These are phyloP conservation scores for Tragelaphus oryx DNA, from an alignment of 2,797 vertebrate genomes.

Conservation along the genomic window DNA sequence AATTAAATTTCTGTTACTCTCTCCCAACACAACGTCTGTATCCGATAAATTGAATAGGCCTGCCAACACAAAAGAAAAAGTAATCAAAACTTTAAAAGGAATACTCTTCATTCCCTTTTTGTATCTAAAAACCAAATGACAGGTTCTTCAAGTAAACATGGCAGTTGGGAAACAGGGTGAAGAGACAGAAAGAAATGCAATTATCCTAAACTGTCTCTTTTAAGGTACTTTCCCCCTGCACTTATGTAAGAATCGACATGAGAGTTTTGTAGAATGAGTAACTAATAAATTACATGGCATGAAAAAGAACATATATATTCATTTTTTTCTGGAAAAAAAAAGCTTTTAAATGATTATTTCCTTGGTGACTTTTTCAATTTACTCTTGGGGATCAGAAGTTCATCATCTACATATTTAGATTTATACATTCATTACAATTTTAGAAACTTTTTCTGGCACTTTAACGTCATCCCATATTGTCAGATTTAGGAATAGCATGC, in stretches of 20 bases:
- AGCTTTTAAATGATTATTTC: background rate
- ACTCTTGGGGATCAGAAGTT: background rate
- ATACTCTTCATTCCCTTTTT: background rate
- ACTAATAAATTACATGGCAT: background rate
- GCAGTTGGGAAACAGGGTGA: background rate
- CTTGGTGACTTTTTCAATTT: background rate
- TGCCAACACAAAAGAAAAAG: background rate
- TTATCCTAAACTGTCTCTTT: background rate
- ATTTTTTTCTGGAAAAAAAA: background rate
- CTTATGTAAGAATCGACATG: background rate
- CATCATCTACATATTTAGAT: background rate
- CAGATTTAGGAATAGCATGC: background rate
- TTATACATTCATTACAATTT: slow-evolving; percentile 6
- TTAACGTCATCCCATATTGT: background rate
- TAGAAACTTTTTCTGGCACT: background rate
- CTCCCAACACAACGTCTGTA: fast-evolving
- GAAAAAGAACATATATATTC: background rate
- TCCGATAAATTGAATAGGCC: background rate
- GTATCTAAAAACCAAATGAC: background rate
- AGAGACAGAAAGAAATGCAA: background rate
- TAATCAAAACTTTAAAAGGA: background rate
- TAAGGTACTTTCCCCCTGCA: background rate
- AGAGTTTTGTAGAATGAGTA: background rate
- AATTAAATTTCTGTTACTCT: background rate
- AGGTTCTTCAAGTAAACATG: background rate